phyloP scores from a whole-genome alignment of 2,113 vertebrate genomes.

The Chlorodrepanis virens region DNA sequence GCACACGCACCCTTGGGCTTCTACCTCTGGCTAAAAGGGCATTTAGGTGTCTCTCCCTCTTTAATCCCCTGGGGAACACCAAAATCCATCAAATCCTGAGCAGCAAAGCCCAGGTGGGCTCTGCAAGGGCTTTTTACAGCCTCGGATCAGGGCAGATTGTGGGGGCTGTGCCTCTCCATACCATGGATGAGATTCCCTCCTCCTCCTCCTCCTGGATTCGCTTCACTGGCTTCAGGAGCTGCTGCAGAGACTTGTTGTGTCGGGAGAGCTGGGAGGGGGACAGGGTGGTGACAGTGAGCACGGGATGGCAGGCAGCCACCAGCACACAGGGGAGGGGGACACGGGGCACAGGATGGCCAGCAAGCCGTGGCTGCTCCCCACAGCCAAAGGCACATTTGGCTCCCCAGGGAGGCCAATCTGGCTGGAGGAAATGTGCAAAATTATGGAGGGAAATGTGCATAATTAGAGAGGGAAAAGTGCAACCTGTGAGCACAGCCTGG shows the following conservation, averaged over 20 bases:
- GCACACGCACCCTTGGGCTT: not conserved
- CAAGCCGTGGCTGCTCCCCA: not conserved
- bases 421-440: not conserved
- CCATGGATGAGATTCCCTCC: constrained; percentile 96
- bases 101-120: not conserved
- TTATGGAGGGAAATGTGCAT: not conserved
- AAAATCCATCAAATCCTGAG: not conserved
- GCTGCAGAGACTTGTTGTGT: constrained; percentile 90
- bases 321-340: accelerated
- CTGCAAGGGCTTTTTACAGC: not conserved
- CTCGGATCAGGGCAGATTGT: accelerated
- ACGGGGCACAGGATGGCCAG: accelerated
- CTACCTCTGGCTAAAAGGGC: not conserved
- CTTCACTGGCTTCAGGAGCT: constrained; percentile 85
- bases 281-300: not conserved
- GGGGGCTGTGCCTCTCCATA: constrained; percentile 26
- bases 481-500: not conserved
- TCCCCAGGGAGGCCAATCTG: not conserved
- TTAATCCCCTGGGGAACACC: not conserved
- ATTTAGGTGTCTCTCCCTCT: not conserved
- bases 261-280: constrained; percentile 81
- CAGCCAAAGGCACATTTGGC: not conserved
- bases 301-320: not conserved
- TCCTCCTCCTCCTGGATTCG: constrained; percentile 90
- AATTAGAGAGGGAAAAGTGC: not conserved